phyloP scores from a whole-genome alignment of 2,888 invertebrate species.

The Drosophila atroscutellata region DNA sequence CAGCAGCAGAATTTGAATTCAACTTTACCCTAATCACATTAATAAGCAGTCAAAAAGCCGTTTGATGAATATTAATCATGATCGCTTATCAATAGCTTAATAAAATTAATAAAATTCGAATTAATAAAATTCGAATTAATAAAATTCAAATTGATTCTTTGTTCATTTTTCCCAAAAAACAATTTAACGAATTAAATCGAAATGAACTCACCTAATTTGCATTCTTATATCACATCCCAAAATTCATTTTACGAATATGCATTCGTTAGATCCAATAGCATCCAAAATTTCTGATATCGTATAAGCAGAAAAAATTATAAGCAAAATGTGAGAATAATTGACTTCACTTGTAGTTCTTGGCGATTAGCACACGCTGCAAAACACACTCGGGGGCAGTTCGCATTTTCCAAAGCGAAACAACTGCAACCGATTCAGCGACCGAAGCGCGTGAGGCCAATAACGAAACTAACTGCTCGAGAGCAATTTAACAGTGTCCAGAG shows the following conservation, averaged over 20 bases:
- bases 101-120: neutral
- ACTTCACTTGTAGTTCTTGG: slow-evolving; percentile 23
- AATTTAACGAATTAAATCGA: neutral
- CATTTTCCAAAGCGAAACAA: slow-evolving; percentile 39
- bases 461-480: slow-evolving; percentile 75
- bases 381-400: slow-evolving; percentile 20
- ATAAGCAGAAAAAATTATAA: neutral
- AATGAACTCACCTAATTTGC: slow-evolving; percentile 30
- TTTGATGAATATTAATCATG: slow-evolving; percentile 22
- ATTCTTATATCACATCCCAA: slow-evolving; percentile 1
- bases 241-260: slow-evolving; percentile 11
- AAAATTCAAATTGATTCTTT: neutral
- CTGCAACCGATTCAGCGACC: slow-evolving; percentile 67
- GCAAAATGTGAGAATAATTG: neutral
- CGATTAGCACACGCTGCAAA: slow-evolving; percentile 3
- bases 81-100: neutral
- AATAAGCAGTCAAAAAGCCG: slow-evolving; percentile 8
- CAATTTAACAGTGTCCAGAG: slow-evolving; percentile 64
- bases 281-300: neutral
- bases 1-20: neutral
- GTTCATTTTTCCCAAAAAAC: neutral
- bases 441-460: slow-evolving; percentile 79
- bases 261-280: neutral
- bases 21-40: neutral
- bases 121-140: too few relatives aligned